A percentile compares a stretch with the other conserved stretches of the same genome.
Conservation (phyloP, 2,888 invertebrate species). For the Drosophila meridionalis region DNA sequence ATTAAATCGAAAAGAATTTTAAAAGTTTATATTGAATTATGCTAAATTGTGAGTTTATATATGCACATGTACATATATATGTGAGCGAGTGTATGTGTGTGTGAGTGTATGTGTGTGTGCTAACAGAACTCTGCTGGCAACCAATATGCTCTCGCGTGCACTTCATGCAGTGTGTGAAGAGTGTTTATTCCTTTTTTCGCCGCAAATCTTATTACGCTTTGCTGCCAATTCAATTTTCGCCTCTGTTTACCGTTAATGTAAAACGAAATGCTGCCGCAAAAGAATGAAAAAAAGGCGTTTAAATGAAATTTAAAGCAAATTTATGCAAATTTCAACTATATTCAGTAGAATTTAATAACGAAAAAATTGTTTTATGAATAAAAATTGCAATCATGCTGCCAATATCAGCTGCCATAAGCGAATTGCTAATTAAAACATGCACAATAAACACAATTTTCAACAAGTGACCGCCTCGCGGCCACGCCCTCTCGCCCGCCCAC, state of each 20-base stretch:
- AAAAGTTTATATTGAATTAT: neutral
- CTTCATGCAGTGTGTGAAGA: neutral
- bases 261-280: neutral
- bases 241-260: conserved; percentile 7
- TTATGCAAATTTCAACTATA: conserved; percentile 29
- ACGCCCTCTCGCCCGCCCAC: no score
- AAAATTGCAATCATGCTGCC: conserved; percentile 36
- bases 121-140: neutral
- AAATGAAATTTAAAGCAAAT: conserved; percentile 10
- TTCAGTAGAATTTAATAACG: conserved; percentile 18
- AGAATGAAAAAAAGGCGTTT: neutral
- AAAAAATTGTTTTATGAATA: conserved; percentile 1
- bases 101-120: neutral
- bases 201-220: conserved; percentile 6
- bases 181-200: conserved; percentile 8
- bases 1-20: neutral
- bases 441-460: conserved; percentile 57
- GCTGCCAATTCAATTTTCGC: conserved; percentile 21
- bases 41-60: neutral
- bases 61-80: neutral
- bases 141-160: neutral
- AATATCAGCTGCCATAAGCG: conserved; percentile 19
- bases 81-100: neutral
- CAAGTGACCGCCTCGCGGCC: neutral
- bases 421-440: conserved; percentile 59